phyloP scores from a whole-genome alignment of 2,113 vertebrate species.

The Anguilla rostrata region DNA sequence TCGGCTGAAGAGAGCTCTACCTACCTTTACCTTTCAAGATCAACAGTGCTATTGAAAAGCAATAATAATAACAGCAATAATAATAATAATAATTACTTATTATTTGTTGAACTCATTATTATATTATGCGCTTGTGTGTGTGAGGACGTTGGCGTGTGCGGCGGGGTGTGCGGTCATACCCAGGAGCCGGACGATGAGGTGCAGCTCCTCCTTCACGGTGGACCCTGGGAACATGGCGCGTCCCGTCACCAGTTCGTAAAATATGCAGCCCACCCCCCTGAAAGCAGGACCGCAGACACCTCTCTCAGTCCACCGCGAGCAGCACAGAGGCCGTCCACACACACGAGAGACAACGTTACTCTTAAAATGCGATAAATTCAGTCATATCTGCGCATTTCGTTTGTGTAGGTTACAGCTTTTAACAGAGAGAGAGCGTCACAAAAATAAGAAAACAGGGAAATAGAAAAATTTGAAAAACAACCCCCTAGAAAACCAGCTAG shows the following conservation, averaged over 20 bases:
- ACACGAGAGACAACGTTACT: not conserved
- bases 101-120: no score
- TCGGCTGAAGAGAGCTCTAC: no score
- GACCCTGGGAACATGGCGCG: constrained; percentile 94
- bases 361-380: not conserved
- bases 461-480: no score
- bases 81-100: no score
- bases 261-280: constrained; percentile 96
- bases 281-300: constrained; percentile 14
- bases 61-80: no score
- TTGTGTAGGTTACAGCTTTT: no score
- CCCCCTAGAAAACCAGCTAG: no score
- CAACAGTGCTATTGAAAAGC: no score
- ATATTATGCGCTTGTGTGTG: not conserved
- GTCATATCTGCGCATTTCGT: not conserved
- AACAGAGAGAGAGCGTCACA: no score
- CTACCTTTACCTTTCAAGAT: no score
- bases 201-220: constrained; percentile 92
- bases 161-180: constrained; percentile 71
- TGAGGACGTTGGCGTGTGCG: not conserved
- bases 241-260: constrained; percentile 96
- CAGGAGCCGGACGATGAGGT: constrained; percentile 92
- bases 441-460: no score
- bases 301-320: not conserved
- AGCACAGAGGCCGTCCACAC: not conserved